Evolutionary conservation across 2,888 invertebrate species (phyloP), one percentile per base, ranked within the genome.

Genomic region (Unio pictorum): DNA sequence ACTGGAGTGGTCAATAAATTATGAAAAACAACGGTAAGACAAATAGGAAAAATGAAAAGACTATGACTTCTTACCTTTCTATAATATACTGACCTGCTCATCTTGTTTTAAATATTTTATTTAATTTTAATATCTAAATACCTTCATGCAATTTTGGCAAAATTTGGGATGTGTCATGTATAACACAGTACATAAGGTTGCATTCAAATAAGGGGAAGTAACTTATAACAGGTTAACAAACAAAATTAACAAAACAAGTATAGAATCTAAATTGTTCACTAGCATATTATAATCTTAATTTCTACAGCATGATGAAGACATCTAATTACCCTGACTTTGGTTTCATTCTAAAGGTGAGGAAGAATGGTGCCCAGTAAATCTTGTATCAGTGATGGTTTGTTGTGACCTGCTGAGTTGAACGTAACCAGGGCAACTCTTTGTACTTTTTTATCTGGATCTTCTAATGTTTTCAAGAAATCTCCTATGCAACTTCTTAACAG

Each of bases 331-430:
- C 97, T 95, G 77, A 98, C 94, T 92, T 96, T 96, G 45, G 99
- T 99, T 92, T 99, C 99, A 26, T 94, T 93, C 90, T 99, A 99
- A 62, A 99, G 93, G 90, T 96, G 95, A 57, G 98, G 98, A 89
- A 99, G 92, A 73, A 98, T 93, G 0, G 93, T 93, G 66, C 96
- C 95, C 80, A 98, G 92, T 90, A 99, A 96, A 75, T 98, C 93
- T 68, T 99, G 94, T 74, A 91, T 87, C 79, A 99, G 93, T 82
- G 96, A 95, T 26, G 99, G 98, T 90, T 99, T 99, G 91, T 99
- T 99, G 91, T 99, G 99, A 64, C 98, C 99, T 56, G 99, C 99
- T 0, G 98, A 98, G 92, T 99, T 99, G 91, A 99, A 98, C 8
- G 89, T 87, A 18, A 99, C 97, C 61, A 99, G 93, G 61, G 99